These are phyloP conservation scores for Sterrhoptilus dennistouni DNA, from an alignment of 2,113 vertebrate species.

Conservation along the genomic window DNA sequence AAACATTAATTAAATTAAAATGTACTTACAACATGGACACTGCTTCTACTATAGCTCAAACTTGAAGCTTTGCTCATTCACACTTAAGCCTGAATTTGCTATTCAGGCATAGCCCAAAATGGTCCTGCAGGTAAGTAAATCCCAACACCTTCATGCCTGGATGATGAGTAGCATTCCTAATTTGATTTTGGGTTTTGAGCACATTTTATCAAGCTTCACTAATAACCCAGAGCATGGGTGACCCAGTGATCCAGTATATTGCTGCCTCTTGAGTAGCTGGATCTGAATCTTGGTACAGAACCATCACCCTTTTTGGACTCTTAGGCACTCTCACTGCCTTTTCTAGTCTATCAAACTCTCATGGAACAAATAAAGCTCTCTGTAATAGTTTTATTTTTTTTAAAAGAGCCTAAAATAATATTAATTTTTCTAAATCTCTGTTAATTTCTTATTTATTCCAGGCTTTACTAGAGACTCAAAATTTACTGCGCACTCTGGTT, in stretches of 20 bases:
- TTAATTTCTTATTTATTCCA: conserved; percentile 82
- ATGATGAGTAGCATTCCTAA: neutral
- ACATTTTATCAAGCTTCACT: neutral
- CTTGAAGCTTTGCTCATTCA: neutral
- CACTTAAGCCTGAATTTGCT: neutral
- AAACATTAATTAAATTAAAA: neutral
- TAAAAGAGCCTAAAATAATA: neutral
- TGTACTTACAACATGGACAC: neutral
- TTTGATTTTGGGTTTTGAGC: neutral
- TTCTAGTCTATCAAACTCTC: neutral
- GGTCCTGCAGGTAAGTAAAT: conserved; percentile 27
- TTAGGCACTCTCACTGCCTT: neutral
- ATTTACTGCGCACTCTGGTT: conserved; percentile 86
- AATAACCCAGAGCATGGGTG: neutral
- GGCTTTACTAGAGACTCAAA: conserved; percentile 88
- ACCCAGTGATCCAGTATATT: neutral
- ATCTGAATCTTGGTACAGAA: neutral
- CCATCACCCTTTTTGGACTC: neutral
- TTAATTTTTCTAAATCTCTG: conserved; percentile 70
- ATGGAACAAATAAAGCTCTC: neutral
- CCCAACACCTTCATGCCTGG: accelerated
- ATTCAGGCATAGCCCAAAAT: neutral
- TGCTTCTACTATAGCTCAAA: neutral
- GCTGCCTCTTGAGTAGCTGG: neutral
- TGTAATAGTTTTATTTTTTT: neutral